Evolutionary conservation across 2,888 invertebrate genomes (phyloP).

Genomic region (Mythimna pallens): DNA sequence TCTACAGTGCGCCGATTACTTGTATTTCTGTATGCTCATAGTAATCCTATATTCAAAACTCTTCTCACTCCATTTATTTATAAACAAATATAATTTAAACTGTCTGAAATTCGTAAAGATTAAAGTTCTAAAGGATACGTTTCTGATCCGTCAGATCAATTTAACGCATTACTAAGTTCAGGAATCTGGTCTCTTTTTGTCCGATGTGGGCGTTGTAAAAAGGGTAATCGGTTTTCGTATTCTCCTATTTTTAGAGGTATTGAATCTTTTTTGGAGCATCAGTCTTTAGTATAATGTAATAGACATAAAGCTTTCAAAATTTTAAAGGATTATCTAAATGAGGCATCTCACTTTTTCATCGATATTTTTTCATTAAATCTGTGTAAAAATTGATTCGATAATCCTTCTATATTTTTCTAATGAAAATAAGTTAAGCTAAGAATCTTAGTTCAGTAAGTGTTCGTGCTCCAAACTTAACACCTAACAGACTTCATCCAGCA

Average conservation of each 20-base stretch:
- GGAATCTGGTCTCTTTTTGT: slow-evolving; percentile 54
- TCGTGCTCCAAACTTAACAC: slow-evolving; percentile 4
- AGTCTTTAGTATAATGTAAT: slow-evolving; percentile 12
- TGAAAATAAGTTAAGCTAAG: neutral
- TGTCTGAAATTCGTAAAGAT: slow-evolving; percentile 16
- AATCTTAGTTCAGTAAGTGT: neutral
- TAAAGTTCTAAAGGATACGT: slow-evolving; percentile 14
- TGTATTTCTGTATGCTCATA: neutral
- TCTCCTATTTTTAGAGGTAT: slow-evolving; percentile 41
- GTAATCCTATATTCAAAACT: neutral
- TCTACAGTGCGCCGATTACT: neutral
- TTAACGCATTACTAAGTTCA: slow-evolving; percentile 54
- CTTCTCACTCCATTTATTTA: slow-evolving; percentile 1
- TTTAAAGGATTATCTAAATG: slow-evolving; percentile 5
- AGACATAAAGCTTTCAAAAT: slow-evolving; percentile 16
- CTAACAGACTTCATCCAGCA: slow-evolving; percentile 43
- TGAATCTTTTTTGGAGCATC: slow-evolving; percentile 18
- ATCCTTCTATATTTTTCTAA: neutral
- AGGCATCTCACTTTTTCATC: neutral
- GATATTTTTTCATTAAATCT: neutral
- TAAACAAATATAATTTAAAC: slow-evolving; percentile 23
- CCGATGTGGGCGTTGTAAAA: slow-evolving; percentile 41
- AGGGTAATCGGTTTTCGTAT: slow-evolving; percentile 50
- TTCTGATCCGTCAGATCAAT: slow-evolving; percentile 46
- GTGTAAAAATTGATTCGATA: neutral